Percentiles rank a stretch among this genome's conserved stretches.
Evolutionary conservation across 2,113 vertebrate species (phyloP).

Genomic region (Antechinus flavipes): DNA sequence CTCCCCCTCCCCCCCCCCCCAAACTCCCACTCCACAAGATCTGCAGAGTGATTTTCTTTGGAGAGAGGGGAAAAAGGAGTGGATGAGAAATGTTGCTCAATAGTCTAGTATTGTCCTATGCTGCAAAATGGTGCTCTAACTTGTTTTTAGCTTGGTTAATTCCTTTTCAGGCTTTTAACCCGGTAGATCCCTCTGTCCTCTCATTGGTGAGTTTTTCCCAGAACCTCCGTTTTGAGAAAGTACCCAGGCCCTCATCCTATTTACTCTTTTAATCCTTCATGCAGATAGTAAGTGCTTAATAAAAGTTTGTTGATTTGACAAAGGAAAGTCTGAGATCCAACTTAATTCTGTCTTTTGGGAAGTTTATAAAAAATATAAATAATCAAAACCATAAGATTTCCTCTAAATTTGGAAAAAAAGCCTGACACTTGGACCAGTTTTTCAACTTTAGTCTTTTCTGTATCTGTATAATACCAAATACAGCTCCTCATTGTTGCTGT

Average conservation of each 20-base stretch:
- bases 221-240: not conserved
- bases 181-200: not conserved
- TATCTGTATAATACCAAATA: not conserved
- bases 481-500: not conserved
- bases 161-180: not conserved
- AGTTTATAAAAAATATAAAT: not conserved
- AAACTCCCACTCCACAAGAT: not conserved
- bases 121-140: not conserved
- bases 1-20: no score
- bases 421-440: not conserved
- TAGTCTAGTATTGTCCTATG: not conserved
- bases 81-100: not conserved
- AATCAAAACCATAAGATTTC: not conserved
- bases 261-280: not conserved
- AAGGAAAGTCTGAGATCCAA: not conserved
- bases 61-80: not conserved
- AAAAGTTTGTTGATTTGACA: not conserved
- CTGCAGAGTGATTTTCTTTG: not conserved
- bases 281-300: not conserved
- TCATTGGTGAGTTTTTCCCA: not conserved
- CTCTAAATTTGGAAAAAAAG: not conserved
- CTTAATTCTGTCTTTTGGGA: not conserved
- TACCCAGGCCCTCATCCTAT: not conserved
- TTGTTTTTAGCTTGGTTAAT: not conserved
- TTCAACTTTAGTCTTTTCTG: not conserved